Base-by-base conservation (phyloP, 2,888 invertebrate genomes). In the Heteropelma amictum region DNA sequence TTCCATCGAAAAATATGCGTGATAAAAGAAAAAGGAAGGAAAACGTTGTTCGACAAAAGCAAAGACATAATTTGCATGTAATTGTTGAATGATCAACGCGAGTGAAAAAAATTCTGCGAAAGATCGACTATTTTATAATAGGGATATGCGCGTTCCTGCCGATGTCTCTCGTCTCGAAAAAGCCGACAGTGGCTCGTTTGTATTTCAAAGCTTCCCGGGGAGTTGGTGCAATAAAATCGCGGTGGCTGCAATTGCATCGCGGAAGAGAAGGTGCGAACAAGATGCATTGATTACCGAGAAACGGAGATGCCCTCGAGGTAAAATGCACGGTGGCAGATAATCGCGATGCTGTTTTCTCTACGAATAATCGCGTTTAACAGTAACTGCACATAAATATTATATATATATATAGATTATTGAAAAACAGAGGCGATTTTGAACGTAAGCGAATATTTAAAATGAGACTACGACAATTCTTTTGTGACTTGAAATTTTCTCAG, bases 211-310 rank as follows among this genome's bases (percentile, higher is more conserved):
- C n/a, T 38, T 14, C 10, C 14, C 28, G 17, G 40, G 56, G 51
- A 40, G 64, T 21, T 17, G 53, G 7, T 56, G 54, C 63, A 23
- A 40, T 51, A 63, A 63, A 45, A 69, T 58, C 35, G 63, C 49
- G 6, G 10, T 17, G 67, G 12, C 35, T 17, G 12, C 26, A 40
- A 26, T 14, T 35, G 47, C 21, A 35, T 56, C 33, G 30, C 10
- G 38, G 30, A 23, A 7, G 30, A 1, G 28, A 35, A 61, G 61
- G 33, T 67, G 54, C 35, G 38, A 61, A 68, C 54, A 21, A 53
- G 64, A 61, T 56, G 67, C 54, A 40, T 61, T 61, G 54, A 68
- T 72, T 68, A 49, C 26, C 21, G 61, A 47, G 42, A 56, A 45
- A 51, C 17, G 28, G 30, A 61, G 38, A 67, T 54, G 58, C 65